A percentile compares a stretch with the other conserved stretches of the same genome.
phyloP scores from a whole-genome alignment of 2,888 invertebrate species.

The Reticulitermes lucifugus region DNA sequence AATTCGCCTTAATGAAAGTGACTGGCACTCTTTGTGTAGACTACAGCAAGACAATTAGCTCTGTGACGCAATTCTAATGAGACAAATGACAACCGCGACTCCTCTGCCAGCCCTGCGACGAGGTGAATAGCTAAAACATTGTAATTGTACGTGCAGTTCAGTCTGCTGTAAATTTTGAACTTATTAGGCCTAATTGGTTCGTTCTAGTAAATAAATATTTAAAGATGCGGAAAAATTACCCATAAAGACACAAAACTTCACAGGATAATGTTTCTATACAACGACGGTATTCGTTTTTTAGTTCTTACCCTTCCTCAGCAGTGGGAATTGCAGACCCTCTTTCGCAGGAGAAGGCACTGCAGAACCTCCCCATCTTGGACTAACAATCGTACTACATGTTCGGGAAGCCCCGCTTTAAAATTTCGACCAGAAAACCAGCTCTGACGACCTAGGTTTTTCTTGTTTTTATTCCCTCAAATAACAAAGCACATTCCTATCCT shows the following conservation, averaged over 20 bases:
- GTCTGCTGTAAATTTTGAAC: not conserved
- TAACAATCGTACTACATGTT: no score
- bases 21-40: constrained; percentile 1
- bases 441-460: no score
- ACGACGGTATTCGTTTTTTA: no score
- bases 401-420: no score
- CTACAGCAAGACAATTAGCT: constrained; percentile 6
- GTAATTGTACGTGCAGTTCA: not conserved
- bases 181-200: not conserved
- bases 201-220: constrained; percentile 2
- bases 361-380: no score
- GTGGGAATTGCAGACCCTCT: no score
- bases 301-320: no score
- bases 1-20: constrained; percentile 27
- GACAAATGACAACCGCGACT: constrained; percentile 32
- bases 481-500: no score
- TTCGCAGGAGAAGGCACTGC: no score
- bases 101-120: not conserved
- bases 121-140: not conserved
- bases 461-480: no score
- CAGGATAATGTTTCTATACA: no score
- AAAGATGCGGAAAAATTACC: not conserved
- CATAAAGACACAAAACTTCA: not conserved
- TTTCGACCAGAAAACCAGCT: no score
- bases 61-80: constrained; percentile 34